phyloP scores from a whole-genome alignment of 2,113 vertebrate genomes.

The Burhinus bistriatus region DNA sequence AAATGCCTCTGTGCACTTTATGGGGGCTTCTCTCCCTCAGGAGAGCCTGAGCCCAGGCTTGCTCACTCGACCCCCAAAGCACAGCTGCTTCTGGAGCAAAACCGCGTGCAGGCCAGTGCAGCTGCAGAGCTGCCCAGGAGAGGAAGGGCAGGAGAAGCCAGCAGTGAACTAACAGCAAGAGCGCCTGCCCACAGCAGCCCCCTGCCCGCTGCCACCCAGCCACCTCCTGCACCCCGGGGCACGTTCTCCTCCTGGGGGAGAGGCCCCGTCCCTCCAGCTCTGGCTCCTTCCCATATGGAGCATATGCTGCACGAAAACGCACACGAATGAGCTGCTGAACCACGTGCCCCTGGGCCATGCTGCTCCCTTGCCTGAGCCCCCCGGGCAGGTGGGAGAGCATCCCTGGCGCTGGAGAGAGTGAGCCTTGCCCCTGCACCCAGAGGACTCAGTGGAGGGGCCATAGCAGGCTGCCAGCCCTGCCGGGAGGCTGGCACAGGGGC shows the following conservation, averaged over 20 bases:
- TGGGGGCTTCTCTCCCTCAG: not conserved
- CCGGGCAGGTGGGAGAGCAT: not conserved
- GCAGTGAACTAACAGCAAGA: no score
- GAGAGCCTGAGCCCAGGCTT: not conserved
- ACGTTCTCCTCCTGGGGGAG: not conserved
- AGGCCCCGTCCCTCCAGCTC: not conserved
- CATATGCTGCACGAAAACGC: no score
- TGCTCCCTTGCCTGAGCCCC: rapidly evolving
- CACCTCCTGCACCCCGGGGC: not conserved
- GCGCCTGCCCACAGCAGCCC: not conserved
- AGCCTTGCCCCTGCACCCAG: not conserved
- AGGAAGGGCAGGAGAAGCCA: not conserved
- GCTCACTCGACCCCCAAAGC: rapidly evolving
- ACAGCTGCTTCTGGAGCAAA: not conserved
- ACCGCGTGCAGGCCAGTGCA: not conserved
- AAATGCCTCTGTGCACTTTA: not conserved
- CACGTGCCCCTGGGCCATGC: not conserved
- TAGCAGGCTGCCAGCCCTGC: not conserved
- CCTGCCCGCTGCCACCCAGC: not conserved
- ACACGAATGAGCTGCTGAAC: no score
- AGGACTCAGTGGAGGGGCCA: not conserved
- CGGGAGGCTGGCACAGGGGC: not conserved
- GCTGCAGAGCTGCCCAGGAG: not conserved
- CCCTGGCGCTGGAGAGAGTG: not conserved
- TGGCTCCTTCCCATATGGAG: not conserved